A percentile compares a stretch with the other conserved stretches of the same genome.
phyloP scores from a whole-genome alignment of 2,113 vertebrate genomes.

The Tragelaphus buxtoni region DNA sequence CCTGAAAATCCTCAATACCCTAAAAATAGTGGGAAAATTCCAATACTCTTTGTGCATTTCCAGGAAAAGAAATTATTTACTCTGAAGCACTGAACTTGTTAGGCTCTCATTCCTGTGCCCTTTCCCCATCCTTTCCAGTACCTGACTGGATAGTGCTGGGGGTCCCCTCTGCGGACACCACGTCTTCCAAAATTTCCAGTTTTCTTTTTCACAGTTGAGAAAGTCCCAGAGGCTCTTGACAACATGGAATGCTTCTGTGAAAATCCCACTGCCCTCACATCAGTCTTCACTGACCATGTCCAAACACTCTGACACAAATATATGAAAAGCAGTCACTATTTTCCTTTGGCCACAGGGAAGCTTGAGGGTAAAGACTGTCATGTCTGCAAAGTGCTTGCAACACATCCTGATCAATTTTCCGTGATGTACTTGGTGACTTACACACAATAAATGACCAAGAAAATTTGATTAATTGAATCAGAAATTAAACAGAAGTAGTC shows the following conservation, averaged over 20 bases:
- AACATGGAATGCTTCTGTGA: constrained; percentile 23
- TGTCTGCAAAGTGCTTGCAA: neutral
- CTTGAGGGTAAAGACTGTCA: neutral
- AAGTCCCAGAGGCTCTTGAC: constrained; percentile 8
- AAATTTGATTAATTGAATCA: neutral
- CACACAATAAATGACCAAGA: neutral
- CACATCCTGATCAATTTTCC: neutral
- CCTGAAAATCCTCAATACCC: constrained; percentile 33
- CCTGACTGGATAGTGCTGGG: neutral
- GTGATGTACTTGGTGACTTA: neutral
- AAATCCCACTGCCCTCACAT: neutral
- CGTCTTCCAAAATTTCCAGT: neutral
- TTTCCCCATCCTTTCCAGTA: neutral
- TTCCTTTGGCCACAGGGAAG: constrained; percentile 25
- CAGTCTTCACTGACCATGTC: neutral
- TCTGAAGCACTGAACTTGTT: neutral
- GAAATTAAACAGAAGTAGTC: constrained; percentile 30
- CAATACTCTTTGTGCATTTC: constrained; percentile 41
- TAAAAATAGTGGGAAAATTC: constrained; percentile 44
- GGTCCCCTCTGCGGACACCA: neutral
- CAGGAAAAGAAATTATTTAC: constrained; percentile 10
- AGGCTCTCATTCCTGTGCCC: neutral
- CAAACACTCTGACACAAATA: constrained; percentile 28
- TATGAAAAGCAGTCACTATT: constrained; percentile 2
- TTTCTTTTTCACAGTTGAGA: constrained; percentile 8